Conservation (phyloP, 2,797 vertebrate genomes). For the Lacerta agilis region DNA sequence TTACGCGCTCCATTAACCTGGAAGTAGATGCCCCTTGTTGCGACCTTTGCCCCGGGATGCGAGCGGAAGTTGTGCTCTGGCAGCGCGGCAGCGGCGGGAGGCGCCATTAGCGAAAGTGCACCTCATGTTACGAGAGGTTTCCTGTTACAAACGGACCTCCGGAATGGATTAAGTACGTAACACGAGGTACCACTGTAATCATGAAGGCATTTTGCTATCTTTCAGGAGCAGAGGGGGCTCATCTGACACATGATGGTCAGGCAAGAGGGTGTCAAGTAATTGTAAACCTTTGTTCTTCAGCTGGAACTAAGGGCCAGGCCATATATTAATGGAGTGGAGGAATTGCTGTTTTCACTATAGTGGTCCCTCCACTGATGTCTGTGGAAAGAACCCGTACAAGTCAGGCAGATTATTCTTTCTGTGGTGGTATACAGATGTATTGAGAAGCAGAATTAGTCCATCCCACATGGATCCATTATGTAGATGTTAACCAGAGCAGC, state of each 20-base stretch:
- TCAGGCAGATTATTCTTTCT: neutral
- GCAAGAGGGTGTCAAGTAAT: neutral
- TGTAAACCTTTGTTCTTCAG: neutral
- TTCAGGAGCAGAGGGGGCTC: neutral
- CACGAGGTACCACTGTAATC: no score
- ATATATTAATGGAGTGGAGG: neutral
- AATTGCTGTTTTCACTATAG: neutral
- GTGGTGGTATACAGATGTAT: neutral
- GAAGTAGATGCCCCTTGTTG: no score
- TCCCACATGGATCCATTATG: neutral
- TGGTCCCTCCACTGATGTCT: neutral
- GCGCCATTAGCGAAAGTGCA: no score
- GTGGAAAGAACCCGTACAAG: neutral
- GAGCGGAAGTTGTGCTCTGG: no score
- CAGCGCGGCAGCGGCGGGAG: no score
- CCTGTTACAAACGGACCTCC: no score
- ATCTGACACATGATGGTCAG: neutral
- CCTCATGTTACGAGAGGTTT: no score
- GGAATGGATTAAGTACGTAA: no score
- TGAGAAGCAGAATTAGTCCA: neutral
- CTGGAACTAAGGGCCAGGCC: neutral
- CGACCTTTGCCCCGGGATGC: no score
- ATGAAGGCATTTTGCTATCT: no score
- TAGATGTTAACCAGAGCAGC: neutral
- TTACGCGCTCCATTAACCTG: no score